These are phyloP conservation scores for Meandrusa payeni DNA, from an alignment of 2,888 invertebrate genomes.

Conservation along the genomic window DNA sequence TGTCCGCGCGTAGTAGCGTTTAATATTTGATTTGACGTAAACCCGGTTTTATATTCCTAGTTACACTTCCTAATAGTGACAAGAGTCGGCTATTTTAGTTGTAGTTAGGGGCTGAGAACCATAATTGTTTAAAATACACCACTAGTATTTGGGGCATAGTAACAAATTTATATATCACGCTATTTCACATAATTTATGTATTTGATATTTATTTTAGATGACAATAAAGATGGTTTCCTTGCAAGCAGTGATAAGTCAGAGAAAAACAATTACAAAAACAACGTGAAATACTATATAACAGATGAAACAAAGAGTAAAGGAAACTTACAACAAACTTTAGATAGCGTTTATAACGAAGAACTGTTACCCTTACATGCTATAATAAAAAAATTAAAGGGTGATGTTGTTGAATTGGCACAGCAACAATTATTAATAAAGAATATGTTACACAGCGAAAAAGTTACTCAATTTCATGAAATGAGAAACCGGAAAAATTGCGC, in stretches of 20 bases:
- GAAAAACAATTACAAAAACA: slow-evolving; percentile 4
- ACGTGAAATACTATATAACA: slow-evolving; percentile 9
- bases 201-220: slow-evolving; percentile 12
- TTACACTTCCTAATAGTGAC: too few species aligned
- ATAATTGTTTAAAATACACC: too few species aligned
- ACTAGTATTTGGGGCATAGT: too few species aligned
- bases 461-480: slow-evolving; percentile 32
- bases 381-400: slow-evolving; percentile 48
- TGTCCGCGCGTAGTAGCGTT: too few species aligned
- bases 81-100: too few species aligned
- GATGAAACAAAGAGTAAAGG: slow-evolving; percentile 11
- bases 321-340: slow-evolving; percentile 30
- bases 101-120: too few species aligned
- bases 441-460: slow-evolving; percentile 31
- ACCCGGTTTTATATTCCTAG: too few species aligned
- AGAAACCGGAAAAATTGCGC: slow-evolving; percentile 32
- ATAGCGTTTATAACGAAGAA: slow-evolving; percentile 47
- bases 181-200: too few species aligned
- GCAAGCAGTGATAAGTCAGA: slow-evolving; percentile 21
- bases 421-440: slow-evolving; percentile 44
- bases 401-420: slow-evolving; percentile 44
- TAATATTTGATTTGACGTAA: too few species aligned
- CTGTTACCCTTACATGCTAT: slow-evolving; percentile 53
- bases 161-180: too few species aligned
- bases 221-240: neutral